Base-by-base conservation (phyloP, 2,888 invertebrate genomes). In the Drosophila kanekoi region DNA sequence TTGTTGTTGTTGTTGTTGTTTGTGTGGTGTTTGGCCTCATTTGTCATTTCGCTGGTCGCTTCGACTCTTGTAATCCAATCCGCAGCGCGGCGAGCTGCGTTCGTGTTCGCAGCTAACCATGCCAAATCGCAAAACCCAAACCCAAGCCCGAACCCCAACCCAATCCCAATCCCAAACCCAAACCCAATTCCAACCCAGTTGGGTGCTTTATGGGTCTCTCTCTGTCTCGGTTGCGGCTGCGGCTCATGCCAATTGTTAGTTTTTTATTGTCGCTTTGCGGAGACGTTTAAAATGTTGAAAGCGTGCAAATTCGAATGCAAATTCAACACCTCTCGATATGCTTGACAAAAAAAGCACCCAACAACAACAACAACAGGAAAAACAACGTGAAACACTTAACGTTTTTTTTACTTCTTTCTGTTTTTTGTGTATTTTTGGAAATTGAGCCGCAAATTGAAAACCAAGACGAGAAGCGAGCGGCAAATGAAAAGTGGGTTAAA, bases 301-400 rank as follows among this genome's bases (percentile, higher is more conserved):
- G 87, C 85, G 85, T 87, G 85, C 85, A 87, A 87, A 85, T 80
- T 79, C 76, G 82, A 81, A 83, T 80, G 85, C 87, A 87, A 87
- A 85, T 85, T 82, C 70, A 85, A 85, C 85, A 85, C 87, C 80
- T 79, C 80, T 72, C 78, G 66, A 59, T 66, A 67, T 69, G 74
- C 72, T 72, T 75, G 75, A 77, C 79, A 75, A 63, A 74, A 74
- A 64, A 49, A 14, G 8, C 28, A 41, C 6, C 40, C 49, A 45
- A 45, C 37, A 59, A 51, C 14, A 56, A 40, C 33, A 52, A 59
- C 41, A 60, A 61, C 33, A 20, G 37, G 35, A 20, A 35, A 23
- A 43, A 67, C 61, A 61, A 41, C 53, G 44, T 37, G 40, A 76
- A 79, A 77, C 77, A 77, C 77, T 77, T 64, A 65, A 69, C 23